These are phyloP conservation scores for Centrocercus urophasianus DNA, from an alignment of 2,113 vertebrate genomes.

Conservation along the genomic window DNA sequence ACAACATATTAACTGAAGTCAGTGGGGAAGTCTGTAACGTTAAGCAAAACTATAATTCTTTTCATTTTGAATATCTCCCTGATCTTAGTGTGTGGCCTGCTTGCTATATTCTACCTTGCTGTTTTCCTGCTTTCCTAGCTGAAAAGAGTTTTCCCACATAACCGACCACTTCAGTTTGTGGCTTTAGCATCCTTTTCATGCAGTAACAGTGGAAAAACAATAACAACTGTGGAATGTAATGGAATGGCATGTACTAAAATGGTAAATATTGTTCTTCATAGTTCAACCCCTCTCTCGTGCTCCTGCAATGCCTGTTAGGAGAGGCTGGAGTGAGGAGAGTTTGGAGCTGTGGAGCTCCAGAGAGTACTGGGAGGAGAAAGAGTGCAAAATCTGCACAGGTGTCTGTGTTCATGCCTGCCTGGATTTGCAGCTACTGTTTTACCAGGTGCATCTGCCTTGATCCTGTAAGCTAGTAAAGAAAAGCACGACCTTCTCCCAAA, in stretches of 20 bases:
- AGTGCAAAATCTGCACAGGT: neutral
- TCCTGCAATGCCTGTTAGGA: neutral
- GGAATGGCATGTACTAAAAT: conserved; percentile 54
- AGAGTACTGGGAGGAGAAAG: neutral
- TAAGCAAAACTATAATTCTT: neutral
- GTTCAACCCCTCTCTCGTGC: neutral
- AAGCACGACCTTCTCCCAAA: neutral
- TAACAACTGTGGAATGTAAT: conserved; percentile 39
- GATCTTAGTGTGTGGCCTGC: conserved; percentile 15
- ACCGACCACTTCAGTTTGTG: conserved; percentile 9
- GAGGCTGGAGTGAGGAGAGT: neutral
- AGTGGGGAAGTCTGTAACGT: neutral
- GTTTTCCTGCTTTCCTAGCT: neutral
- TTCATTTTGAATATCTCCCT: neutral
- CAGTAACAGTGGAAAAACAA: conserved; percentile 31
- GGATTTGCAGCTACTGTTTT: neutral
- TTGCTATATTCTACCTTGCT: conserved; percentile 1
- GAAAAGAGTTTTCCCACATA: conserved; percentile 41
- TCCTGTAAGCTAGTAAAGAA: neutral
- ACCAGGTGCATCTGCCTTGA: neutral
- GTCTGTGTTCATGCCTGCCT: neutral
- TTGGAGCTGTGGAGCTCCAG: neutral
- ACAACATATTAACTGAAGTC: neutral
- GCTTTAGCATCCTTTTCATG: conserved; percentile 54
- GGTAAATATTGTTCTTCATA: conserved; percentile 51